phyloP scores from a whole-genome alignment of 1,140 invertebrate genomes.

The Elysia chlorotica region DNA sequence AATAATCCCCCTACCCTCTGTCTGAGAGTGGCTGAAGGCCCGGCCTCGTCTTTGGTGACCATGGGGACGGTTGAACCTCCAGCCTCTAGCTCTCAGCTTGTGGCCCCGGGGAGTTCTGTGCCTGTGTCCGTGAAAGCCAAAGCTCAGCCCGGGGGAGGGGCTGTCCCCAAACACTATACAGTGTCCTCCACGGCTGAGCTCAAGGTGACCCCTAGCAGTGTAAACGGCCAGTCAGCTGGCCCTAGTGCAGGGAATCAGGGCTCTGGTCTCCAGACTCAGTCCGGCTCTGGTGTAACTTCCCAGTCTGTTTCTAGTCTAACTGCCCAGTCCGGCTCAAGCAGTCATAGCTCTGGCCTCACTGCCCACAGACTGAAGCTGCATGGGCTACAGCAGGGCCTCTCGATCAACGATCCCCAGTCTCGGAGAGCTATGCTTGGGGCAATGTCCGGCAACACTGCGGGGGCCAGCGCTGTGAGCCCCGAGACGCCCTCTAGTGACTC shows the following conservation, averaged over 20 bases:
- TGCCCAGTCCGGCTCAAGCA: too few species aligned
- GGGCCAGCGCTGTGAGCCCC: slow-evolving; percentile 7
- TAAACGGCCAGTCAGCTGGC: not conserved
- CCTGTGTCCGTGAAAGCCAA: slow-evolving; percentile 17
- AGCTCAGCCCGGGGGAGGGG: slow-evolving; percentile 7
- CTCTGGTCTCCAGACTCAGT: not conserved
- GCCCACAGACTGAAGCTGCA: slow-evolving; percentile 11
- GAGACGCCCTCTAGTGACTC: slow-evolving; percentile 22
- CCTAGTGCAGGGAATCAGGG: not conserved
- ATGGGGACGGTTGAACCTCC: slow-evolving; percentile 22
- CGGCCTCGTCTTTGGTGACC: slow-evolving; percentile 44
- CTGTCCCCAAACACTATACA: slow-evolving; percentile 10
- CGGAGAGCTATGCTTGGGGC: too few species aligned
- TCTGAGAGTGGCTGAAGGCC: slow-evolving; percentile 43
- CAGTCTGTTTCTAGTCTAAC: too few species aligned
- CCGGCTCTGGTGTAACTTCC: too few species aligned
- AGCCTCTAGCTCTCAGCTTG: slow-evolving; percentile 39
- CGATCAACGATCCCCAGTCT: not conserved
- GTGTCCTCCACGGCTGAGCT: not conserved
- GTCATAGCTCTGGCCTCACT: not conserved
- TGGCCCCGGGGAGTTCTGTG: slow-evolving; percentile 14
- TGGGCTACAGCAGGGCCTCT: not conserved
- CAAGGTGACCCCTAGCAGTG: not conserved
- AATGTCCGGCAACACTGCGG: not conserved
- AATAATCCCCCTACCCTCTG: slow-evolving; percentile 44